A percentile compares a stretch with the other conserved stretches of the same genome.
These are phyloP conservation scores for Micromussa lordhowensis DNA, from an alignment of 92 coral and sea anemone genomes.

Conservation along the genomic window DNA sequence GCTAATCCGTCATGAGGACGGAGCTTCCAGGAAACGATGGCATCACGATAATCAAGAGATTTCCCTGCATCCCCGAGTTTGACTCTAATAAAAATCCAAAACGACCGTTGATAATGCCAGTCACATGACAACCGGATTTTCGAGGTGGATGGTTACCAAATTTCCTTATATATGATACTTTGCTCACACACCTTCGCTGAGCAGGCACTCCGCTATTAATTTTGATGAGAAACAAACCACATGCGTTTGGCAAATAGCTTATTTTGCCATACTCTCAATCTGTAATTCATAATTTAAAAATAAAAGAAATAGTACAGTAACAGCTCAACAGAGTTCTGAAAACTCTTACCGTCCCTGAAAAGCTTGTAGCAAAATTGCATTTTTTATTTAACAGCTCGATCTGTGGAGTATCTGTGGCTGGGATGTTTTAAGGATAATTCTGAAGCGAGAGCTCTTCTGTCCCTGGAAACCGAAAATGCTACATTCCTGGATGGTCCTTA, in stretches of 20 bases:
- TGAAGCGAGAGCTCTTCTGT: background rate
- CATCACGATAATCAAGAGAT: too few species aligned
- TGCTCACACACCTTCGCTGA: too few species aligned
- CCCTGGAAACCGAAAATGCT: slow-evolving; percentile 20
- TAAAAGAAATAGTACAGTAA: slow-evolving; percentile 12
- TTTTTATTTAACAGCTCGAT: slow-evolving; percentile 26
- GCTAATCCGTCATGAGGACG: too few species aligned
- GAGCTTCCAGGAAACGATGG: too few species aligned
- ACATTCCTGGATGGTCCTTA: background rate
- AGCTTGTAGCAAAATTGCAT: too few species aligned
- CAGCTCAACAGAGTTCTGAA: background rate
- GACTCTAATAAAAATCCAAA: too few species aligned
- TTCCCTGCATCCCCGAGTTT: too few species aligned
- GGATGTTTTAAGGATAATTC: slow-evolving; percentile 1
- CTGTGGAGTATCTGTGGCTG: slow-evolving; percentile 24
- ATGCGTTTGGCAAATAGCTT: background rate
- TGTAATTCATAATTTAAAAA: background rate
- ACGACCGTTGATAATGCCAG: too few species aligned
- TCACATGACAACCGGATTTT: too few species aligned
- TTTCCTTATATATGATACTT: too few species aligned
- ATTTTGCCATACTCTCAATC: background rate
- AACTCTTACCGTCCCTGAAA: background rate
- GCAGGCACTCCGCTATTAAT: too few species aligned
- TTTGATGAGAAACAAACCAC: background rate
- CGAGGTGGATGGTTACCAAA: too few species aligned